Conservation (phyloP, 2,888 invertebrate species). For the Rhagium mordax region DNA sequence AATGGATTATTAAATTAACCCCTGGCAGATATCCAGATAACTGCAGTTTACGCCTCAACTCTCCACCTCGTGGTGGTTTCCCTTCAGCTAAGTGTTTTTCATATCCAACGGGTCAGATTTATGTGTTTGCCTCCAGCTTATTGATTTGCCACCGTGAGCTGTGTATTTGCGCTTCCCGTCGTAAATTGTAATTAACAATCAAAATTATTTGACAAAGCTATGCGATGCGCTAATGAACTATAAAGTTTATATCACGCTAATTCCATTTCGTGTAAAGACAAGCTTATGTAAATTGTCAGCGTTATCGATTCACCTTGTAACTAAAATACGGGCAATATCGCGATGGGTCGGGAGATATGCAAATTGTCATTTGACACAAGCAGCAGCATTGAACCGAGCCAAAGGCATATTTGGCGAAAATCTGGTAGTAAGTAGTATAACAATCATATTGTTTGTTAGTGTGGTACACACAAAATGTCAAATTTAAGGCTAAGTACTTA, state of each 20-base stretch:
- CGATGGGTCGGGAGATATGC: too few relatives aligned
- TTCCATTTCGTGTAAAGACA: neutral
- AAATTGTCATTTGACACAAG: too few relatives aligned
- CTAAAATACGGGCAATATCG: neutral
- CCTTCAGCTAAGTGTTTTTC: neutral
- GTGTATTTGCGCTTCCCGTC: conserved; percentile 6
- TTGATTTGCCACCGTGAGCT: conserved; percentile 13
- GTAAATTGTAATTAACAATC: conserved; percentile 15
- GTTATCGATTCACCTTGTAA: neutral
- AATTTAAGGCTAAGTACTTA: too few relatives aligned
- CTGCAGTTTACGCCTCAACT: neutral
- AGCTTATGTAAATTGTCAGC: neutral
- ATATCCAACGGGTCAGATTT: too few relatives aligned
- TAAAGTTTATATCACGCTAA: neutral
- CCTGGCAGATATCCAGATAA: too few relatives aligned
- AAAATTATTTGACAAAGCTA: conserved; percentile 6
- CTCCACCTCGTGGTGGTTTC: neutral
- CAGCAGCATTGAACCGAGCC: too few relatives aligned
- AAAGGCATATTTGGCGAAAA: too few relatives aligned
- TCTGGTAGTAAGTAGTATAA: too few relatives aligned
- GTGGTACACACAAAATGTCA: too few relatives aligned
- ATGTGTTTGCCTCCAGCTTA: conserved; percentile 15
- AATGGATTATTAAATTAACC: too few relatives aligned
- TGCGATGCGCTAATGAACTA: neutral
- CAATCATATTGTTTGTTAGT: too few relatives aligned